Evolutionary conservation across 2,797 vertebrate genomes (phyloP).

Genomic region (Kryptopterus vitreolus): DNA sequence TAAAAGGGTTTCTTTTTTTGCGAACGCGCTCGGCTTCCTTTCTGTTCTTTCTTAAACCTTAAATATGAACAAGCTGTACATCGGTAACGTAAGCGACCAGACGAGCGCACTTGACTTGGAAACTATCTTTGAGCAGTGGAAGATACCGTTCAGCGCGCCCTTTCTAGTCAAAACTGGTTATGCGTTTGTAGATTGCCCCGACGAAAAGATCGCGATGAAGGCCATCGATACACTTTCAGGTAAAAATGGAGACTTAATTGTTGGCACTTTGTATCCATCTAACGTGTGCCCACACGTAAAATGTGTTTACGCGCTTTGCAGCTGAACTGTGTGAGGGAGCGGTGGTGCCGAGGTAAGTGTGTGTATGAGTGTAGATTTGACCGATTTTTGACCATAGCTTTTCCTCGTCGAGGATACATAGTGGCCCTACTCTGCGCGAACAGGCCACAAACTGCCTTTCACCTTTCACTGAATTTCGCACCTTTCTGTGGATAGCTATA

Average conservation of each 20-base stretch:
- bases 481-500: background rate
- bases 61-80: constrained; percentile 98
- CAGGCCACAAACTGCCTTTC: background rate
- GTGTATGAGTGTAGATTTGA: background rate
- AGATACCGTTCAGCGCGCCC: constrained; percentile 92
- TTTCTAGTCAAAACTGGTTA: constrained; percentile 96
- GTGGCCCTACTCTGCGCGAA: background rate
- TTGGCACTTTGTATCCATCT: no score
- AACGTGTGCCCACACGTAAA: background rate
- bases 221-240: constrained; percentile 98
- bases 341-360: background rate
- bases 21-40: constrained; percentile 43
- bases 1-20: constrained; percentile 63
- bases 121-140: constrained; percentile 95
- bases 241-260: constrained; percentile 65
- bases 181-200: constrained; percentile 98
- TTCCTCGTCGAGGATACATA: constrained; percentile 13
- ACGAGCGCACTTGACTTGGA: constrained; percentile 93
- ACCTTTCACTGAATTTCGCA: background rate
- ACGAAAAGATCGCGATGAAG: constrained; percentile 96
- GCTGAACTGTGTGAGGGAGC: background rate
- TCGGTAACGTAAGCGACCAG: constrained; percentile 95
- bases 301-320: constrained; percentile 10
- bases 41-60: constrained; percentile 44
- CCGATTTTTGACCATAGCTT: background rate